Evolutionary conservation across 2,797 vertebrate species (phyloP), one percentile per base, ranked within the genome.

Genomic region (Sebastes kiyomatsui): DNA sequence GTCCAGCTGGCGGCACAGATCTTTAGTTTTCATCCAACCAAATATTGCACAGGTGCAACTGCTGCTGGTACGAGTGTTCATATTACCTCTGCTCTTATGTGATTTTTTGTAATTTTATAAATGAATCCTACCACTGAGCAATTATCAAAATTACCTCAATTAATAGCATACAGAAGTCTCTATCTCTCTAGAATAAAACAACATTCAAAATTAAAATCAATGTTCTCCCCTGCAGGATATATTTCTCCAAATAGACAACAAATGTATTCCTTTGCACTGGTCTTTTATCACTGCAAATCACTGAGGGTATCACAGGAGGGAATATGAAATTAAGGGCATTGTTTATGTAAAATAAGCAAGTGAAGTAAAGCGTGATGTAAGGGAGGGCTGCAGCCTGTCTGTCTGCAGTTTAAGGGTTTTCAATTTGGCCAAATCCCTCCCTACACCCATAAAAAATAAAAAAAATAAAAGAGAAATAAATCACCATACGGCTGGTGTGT

Each of bases 51-150:
- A 61, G 70, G 70, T 80, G 87, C 84, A 86, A 70, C 75, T 87
- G 89, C 87, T 93, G 93, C 90, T 92, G 92, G 89, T 91, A 67
- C 73, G 72, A 80, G 79, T 72, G 79, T 86, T 77, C 79, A 55
- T 70, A 75, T 85, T 28, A 80, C 78, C 70, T 85, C 58, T 83
- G 85, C 68, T 27, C 58, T 65, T 75, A 28, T 70, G 13, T 65
- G 4, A 52, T 82, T 54, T 65, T 65, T 33, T 67, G 2, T 10
- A 52, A 22, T 65, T 72, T 81, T 80, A 84, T 73, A 84, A 88
- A 89, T 84, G 74, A 83, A 81, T 78, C 80, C 75, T 90, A 90
- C 73, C 61, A 73, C 77, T 88, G 86, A 88, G 86, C 86, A 84
- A 82, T 87, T 81, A 89, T 88, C 89, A 93, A 91, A 92, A 87